phyloP scores from a whole-genome alignment of 1,140 invertebrate genomes.

The Nomia melanderi region DNA sequence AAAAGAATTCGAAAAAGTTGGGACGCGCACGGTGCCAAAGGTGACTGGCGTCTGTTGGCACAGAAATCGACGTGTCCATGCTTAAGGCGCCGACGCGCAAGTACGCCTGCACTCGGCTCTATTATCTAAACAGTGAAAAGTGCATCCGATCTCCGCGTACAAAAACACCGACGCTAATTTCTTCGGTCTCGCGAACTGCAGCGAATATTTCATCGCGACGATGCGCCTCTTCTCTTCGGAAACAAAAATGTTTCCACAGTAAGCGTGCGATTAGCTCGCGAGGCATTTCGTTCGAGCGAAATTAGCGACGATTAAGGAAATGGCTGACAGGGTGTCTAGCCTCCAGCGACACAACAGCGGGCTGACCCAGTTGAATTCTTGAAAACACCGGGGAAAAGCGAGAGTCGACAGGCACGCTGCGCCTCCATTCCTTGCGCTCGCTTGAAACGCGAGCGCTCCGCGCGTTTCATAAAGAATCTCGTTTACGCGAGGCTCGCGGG shows the following conservation, averaged over 20 bases:
- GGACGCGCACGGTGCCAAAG: constrained; percentile 5
- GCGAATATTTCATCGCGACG: no score
- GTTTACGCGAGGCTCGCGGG: no score
- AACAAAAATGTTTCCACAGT: not conserved
- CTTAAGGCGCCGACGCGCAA: not conserved
- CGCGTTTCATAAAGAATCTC: not conserved
- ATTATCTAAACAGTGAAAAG: not conserved
- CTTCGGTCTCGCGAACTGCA: no score
- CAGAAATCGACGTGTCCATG: constrained; percentile 20
- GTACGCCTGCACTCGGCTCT: constrained; percentile 6
- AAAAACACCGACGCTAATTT: no score
- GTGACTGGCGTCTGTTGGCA: constrained; percentile 27
- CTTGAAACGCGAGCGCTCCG: not conserved
- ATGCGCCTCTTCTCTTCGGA: not conserved
- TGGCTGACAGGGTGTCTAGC: constrained; percentile 1
- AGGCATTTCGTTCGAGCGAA: not conserved
- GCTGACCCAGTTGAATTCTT: constrained; percentile 32
- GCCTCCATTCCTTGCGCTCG: not conserved
- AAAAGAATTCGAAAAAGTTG: not conserved
- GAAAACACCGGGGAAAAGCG: constrained; percentile 3
- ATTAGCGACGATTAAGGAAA: constrained; percentile 24
- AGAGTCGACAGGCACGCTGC: no score
- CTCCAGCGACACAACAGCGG: constrained; percentile 2
- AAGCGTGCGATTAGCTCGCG: not conserved
- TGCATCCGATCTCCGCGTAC: no score